Evolutionary conservation across 1,140 invertebrate genomes (phyloP), one percentile per base, ranked within the genome.

Genomic region (Formica exsecta): DNA sequence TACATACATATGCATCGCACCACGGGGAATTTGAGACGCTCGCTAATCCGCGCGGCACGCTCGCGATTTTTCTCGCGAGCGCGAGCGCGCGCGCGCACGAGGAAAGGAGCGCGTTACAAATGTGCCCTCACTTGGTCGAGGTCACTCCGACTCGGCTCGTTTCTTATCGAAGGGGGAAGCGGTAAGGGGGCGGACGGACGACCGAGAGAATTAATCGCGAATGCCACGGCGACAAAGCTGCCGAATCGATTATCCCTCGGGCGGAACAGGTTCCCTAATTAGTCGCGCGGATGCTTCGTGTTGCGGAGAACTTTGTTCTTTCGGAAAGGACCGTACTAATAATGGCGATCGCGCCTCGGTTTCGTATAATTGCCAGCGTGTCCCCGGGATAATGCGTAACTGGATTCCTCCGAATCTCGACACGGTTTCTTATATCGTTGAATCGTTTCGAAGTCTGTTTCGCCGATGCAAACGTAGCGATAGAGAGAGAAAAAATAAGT

Each of bases 1-100:
- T 89, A 91, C 87, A 85, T 91, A 91, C 87, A 85, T 91, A 89
- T 91, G 90, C 90, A 83, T 89, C 90, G 81, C 87, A 75, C 61
- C 51, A 88, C 70, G 57, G 80, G 41, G 79, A 89, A 91, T 87
- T 90, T 87, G 71, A 77, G 89, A 85, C 87, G 61, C 75, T 89
- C 89, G 89, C 71, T 90, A 88, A 90, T 88, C 88, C 86, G 76
- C 71, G 57, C 29, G 57, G 61, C 19, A 44, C 48, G 48, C 84
- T 41, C 65, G 62, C 61, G 77, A 87, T 90, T 87, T 84, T 81
- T 64, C 73, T 83, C 22, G 22, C 81, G 65, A 44, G 62, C 38
- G 29, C 22, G 22, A 22, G 22, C 22, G 22, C 22, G 22, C 22
- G 22, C 22, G 22, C 22, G 22, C 22, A 22, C 62, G 48, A 54